Evolutionary conservation across 1,140 invertebrate species (phyloP).

Genomic region (Lordiphosa collinella): DNA sequence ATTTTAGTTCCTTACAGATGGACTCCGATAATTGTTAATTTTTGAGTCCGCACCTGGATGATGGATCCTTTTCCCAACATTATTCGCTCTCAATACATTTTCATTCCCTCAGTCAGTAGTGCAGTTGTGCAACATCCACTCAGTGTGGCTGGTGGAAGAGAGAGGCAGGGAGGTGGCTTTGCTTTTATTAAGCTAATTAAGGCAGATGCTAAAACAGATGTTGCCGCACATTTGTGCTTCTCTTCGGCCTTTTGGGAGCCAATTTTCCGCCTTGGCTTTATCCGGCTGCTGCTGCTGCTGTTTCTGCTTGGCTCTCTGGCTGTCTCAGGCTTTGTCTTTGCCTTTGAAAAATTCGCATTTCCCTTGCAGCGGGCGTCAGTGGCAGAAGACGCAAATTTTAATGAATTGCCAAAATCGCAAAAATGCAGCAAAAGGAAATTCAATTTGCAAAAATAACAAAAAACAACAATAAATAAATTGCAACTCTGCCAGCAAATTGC

Average conservation of each 20-base stretch:
- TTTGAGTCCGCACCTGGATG: too few relatives aligned
- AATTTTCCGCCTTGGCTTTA: conserved; percentile 39
- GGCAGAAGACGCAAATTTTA: conserved; percentile 49
- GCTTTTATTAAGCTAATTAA: conserved; percentile 35
- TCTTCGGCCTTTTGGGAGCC: background rate
- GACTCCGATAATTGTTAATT: too few relatives aligned
- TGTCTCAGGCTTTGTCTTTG: conserved; percentile 13
- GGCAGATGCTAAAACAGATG: conserved; percentile 33
- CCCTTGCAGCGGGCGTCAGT: conserved; percentile 26
- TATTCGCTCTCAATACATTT: too few relatives aligned
- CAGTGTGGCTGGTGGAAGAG: too few relatives aligned
- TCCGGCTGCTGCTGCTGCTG: background rate
- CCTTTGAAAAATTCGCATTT: conserved; percentile 52
- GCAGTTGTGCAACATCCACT: too few relatives aligned
- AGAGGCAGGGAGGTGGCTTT: background rate
- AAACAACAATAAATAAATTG: conserved; percentile 65
- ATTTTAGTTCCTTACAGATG: too few relatives aligned
- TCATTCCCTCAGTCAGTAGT: too few relatives aligned
- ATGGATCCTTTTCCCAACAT: too few relatives aligned
- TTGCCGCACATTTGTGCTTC: conserved; percentile 9
- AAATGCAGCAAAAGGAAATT: conserved; percentile 57
- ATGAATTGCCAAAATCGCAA: conserved; percentile 73
- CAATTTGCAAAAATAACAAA: conserved; percentile 68
- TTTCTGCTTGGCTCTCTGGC: background rate
- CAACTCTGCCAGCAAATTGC: conserved; percentile 59